Percentiles rank a stretch among this genome's conserved stretches.
Conservation (phyloP, 2,113 vertebrate genomes). For the Lagopus muta region DNA sequence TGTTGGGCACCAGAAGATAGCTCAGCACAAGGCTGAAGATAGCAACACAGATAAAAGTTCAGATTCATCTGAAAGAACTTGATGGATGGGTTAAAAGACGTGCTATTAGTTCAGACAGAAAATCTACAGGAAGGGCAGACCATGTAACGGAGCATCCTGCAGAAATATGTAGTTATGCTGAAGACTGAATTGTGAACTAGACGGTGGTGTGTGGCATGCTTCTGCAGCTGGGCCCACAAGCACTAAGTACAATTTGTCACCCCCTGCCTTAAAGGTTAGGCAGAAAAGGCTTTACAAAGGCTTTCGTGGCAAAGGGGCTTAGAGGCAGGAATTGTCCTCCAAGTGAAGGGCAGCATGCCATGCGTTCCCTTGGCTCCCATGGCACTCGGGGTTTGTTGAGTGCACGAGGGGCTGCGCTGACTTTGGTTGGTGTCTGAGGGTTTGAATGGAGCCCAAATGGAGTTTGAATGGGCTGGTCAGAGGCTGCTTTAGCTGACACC, state of each 20-base stretch:
- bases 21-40: background rate
- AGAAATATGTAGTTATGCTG: background rate
- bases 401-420: background rate
- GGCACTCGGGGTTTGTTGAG: fast-evolving
- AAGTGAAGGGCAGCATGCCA: background rate
- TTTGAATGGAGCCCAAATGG: background rate
- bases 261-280: background rate
- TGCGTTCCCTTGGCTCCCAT: background rate
- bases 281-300: background rate
- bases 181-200: background rate
- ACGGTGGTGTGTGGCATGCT: background rate
- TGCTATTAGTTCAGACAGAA: background rate
- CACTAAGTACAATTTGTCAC: background rate
- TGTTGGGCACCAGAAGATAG: background rate
- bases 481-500: background rate
- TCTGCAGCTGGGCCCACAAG: background rate
- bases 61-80: background rate
- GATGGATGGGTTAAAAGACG: background rate
- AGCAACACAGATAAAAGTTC: background rate
- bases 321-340: background rate
- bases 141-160: background rate
- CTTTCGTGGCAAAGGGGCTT: background rate
- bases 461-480: background rate
- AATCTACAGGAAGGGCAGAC: background rate
- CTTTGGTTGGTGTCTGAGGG: background rate